These are phyloP conservation scores for Platorchestia sp. DNA, from an alignment of 1,140 invertebrate genomes.

Conservation along the genomic window DNA sequence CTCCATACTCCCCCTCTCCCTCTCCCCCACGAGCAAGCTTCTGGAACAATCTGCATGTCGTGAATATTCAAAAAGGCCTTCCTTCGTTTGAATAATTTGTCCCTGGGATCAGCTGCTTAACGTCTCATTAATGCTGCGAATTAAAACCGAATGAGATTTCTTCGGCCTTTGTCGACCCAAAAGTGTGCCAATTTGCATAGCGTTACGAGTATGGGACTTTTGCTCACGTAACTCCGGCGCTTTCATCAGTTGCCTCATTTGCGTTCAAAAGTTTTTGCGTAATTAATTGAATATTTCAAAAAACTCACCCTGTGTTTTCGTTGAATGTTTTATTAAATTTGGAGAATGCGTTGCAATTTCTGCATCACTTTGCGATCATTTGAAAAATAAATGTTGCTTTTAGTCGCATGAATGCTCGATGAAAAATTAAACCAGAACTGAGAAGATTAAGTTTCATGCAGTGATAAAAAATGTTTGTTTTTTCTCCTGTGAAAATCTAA, in stretches of 20 bases:
- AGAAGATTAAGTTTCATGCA: too few species aligned
- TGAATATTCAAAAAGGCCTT: conserved; percentile 52
- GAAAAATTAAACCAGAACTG: too few species aligned
- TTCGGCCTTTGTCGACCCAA: conserved; percentile 43
- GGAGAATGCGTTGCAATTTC: not conserved
- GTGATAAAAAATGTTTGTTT: too few species aligned
- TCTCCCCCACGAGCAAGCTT: not conserved
- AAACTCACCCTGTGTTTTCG: not conserved
- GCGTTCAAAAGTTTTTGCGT: not conserved
- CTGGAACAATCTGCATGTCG: conserved; percentile 37
- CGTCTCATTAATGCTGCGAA: conserved; percentile 54
- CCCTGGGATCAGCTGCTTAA: conserved; percentile 54
- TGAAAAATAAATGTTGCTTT: not conserved
- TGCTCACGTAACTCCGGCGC: not conserved
- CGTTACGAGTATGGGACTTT: conserved; percentile 34
- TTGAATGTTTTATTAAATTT: not conserved
- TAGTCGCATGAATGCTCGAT: too few species aligned
- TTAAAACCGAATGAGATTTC: conserved; percentile 54
- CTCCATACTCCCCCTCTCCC: not conserved
- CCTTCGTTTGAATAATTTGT: conserved; percentile 55
- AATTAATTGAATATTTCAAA: not conserved
- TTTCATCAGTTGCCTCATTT: not conserved
- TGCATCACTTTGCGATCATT: not conserved
- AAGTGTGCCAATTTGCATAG: conserved; percentile 40
- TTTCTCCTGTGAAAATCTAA: too few species aligned